A percentile compares a stretch with the other conserved stretches of the same genome.
phyloP scores from a whole-genome alignment of 2,113 vertebrate genomes.

The Tenrec ecaudatus region DNA sequence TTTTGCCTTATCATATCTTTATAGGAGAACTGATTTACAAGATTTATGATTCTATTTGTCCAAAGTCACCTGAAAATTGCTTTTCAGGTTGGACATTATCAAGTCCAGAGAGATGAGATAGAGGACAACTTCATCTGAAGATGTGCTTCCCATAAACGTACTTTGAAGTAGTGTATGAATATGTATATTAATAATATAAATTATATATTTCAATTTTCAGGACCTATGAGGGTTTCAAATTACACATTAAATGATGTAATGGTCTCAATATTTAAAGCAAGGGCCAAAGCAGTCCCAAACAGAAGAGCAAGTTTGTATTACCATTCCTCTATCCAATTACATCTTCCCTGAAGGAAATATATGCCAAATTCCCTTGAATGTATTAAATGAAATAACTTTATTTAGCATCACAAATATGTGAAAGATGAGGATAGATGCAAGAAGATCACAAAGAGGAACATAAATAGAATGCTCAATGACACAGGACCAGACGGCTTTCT shows the following conservation, averaged over 20 bases:
- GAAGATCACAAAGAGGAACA: not conserved
- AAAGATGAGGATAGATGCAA: not conserved
- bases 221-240: not conserved
- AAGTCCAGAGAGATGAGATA: not conserved
- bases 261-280: slow-evolving; percentile 19
- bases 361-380: not conserved
- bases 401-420: not conserved
- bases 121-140: not conserved
- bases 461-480: not conserved
- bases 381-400: not conserved
- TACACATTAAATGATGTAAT: slow-evolving; percentile 18
- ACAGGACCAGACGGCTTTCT: too few relatives aligned
- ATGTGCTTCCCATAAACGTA: too few relatives aligned
- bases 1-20: not conserved
- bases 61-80: not conserved
- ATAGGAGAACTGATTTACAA: not conserved
- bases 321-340: not conserved
- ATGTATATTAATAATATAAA: not conserved
- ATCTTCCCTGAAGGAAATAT: not conserved
- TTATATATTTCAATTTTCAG: slow-evolving; percentile 2
- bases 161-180: not conserved
- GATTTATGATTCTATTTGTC: not conserved
- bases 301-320: slow-evolving; percentile 5
- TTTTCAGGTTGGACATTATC: not conserved
- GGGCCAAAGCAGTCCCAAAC: not conserved